These are phyloP conservation scores for Pterobdella sp. DNA, from an alignment of 2,888 invertebrate genomes.

Conservation along the genomic window DNA sequence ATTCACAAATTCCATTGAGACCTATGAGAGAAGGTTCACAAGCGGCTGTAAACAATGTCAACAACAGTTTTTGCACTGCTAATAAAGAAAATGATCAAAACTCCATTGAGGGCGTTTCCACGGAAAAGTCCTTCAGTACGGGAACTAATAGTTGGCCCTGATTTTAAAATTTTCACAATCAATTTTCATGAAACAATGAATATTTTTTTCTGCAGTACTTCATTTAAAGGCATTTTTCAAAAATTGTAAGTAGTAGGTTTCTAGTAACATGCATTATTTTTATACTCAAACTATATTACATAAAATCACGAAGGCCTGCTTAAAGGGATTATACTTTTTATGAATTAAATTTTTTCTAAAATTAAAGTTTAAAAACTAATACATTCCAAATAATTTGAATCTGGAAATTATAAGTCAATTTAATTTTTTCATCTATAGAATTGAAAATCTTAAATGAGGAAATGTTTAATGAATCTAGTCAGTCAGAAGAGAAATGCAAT, in stretches of 20 bases:
- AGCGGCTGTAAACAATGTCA: not conserved
- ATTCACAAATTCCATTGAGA: conserved; percentile 36
- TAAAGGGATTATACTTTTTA: not conserved
- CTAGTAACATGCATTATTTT: conserved; percentile 10
- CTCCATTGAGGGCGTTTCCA: not conserved
- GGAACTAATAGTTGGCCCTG: conserved; percentile 38
- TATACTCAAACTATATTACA: not conserved
- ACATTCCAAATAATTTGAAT: not conserved
- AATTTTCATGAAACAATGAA: not conserved
- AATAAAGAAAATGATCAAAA: not conserved
- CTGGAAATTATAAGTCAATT: not conserved
- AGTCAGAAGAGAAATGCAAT: too few species aligned
- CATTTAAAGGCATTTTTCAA: too few species aligned
- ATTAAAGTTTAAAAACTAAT: not conserved
- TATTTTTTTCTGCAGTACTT: conserved; percentile 6
- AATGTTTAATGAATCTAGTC: too few species aligned
- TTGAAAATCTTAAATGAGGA: too few species aligned
- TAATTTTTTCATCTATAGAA: too few species aligned
- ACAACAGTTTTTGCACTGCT: not conserved
- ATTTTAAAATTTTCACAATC: conserved; percentile 5
- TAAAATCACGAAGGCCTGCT: not conserved
- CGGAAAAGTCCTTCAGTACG: conserved; percentile 18
- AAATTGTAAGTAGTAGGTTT: too few species aligned
- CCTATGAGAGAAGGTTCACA: conserved; percentile 34
- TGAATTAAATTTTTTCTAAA: not conserved